phyloP scores from a whole-genome alignment of 2,113 vertebrate species.

The Hypanus sabinus region DNA sequence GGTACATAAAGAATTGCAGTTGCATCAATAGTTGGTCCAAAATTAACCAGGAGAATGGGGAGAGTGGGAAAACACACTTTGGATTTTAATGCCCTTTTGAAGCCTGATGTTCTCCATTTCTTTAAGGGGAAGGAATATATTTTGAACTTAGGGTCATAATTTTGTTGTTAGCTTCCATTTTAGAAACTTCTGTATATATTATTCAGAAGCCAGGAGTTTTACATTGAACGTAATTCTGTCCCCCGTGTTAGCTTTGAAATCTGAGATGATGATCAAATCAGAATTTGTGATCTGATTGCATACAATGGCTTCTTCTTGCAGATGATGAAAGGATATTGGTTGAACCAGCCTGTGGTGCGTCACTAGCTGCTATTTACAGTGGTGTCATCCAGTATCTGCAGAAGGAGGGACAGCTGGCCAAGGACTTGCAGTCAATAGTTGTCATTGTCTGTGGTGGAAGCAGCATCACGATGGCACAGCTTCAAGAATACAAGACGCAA shows the following conservation, averaged over 20 bases:
- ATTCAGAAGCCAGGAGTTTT: not conserved
- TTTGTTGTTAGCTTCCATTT: not conserved
- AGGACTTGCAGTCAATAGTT: constrained; percentile 56
- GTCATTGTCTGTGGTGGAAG: constrained; percentile 80
- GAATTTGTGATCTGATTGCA: not conserved
- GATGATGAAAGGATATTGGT: constrained; percentile 84
- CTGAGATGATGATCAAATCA: not conserved
- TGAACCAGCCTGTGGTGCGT: constrained; percentile 75
- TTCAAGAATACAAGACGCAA: constrained; percentile 62
- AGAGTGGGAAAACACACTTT: not conserved
- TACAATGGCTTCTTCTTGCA: constrained; percentile 44
- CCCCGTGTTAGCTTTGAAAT: not conserved
- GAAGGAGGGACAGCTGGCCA: constrained; percentile 56
- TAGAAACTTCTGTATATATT: not conserved
- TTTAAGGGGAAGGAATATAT: not conserved
- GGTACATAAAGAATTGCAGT: not conserved
- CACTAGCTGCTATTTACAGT: constrained; percentile 73
- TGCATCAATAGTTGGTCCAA: not conserved
- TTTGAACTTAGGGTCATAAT: not conserved
- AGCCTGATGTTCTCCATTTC: not conserved
- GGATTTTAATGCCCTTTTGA: not conserved
- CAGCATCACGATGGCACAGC: constrained; percentile 60
- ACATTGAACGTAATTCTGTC: not conserved
- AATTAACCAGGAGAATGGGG: not conserved
- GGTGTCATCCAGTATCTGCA: constrained; percentile 64